Evolutionary conservation across 2,888 invertebrate genomes (phyloP).

Genomic region (Ecdyonurus torrentis): DNA sequence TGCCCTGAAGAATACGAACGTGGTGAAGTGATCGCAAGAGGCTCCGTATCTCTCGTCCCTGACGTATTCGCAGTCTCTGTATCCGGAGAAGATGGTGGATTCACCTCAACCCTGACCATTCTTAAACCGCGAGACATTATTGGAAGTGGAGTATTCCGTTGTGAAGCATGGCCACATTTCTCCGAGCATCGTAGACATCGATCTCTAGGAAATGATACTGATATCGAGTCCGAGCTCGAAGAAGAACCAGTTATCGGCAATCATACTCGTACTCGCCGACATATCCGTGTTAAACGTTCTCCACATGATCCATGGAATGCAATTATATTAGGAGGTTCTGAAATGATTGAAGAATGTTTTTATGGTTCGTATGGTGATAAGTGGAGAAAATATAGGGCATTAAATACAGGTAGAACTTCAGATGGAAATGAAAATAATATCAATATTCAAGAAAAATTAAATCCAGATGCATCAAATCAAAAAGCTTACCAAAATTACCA

Average conservation of each 20-base stretch:
- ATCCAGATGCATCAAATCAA: neutral
- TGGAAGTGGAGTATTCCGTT: neutral
- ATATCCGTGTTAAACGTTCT: neutral
- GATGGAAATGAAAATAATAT: neutral
- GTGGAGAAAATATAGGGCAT: neutral
- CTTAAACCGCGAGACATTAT: neutral
- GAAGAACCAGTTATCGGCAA: no score
- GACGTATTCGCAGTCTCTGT: neutral
- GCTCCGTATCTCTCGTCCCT: neutral
- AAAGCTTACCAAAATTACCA: no score
- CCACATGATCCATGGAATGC: neutral
- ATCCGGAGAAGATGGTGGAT: neutral
- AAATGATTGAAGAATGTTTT: conserved; percentile 1
- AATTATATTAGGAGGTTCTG: neutral
- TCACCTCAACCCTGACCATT: neutral
- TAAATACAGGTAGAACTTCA: no score
- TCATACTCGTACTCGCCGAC: neutral
- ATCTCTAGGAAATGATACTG: no score
- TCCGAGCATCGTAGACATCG: neutral
- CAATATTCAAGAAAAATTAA: neutral
- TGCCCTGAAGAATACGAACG: conserved; percentile 1
- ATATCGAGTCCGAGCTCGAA: no score
- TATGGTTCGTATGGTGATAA: neutral
- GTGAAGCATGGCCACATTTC: neutral
- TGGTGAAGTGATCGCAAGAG: neutral